Percentiles rank a stretch among this genome's conserved stretches.
Conservation (phyloP, 2,888 invertebrate species). For the Nephrotoma guestfalica region DNA sequence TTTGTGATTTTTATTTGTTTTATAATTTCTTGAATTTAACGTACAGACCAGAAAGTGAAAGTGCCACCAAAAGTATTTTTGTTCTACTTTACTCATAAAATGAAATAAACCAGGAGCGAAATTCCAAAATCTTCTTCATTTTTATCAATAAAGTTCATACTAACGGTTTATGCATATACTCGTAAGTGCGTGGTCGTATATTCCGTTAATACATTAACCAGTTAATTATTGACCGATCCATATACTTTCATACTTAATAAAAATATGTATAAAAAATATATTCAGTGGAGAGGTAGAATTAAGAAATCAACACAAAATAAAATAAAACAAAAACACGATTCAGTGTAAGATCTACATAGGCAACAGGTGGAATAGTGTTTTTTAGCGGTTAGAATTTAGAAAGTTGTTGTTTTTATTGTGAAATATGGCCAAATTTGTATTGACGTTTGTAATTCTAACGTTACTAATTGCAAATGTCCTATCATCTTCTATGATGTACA, state of each 20-base stretch:
- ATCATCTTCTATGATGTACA: slow-evolving; percentile 33
- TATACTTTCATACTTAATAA: not conserved
- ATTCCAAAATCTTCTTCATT: not conserved
- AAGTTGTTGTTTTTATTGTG: not conserved
- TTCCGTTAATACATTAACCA: not conserved
- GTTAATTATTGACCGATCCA: not conserved
- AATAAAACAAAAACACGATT: not conserved
- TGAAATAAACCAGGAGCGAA: not conserved
- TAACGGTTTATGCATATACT: not conserved
- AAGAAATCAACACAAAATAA: not conserved
- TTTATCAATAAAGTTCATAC: not conserved
- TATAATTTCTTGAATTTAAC: no score
- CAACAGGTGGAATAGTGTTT: not conserved
- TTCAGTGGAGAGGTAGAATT: not conserved
- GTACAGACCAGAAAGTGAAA: not conserved
- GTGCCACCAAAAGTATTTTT: not conserved
- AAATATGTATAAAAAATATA: not conserved
- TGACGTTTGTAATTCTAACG: not conserved
- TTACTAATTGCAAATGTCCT: slow-evolving; percentile 12
- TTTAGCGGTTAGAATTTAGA: not conserved
- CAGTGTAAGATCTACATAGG: not conserved
- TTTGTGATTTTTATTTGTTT: not conserved
- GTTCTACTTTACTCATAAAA: not conserved
- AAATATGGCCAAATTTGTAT: not conserved
- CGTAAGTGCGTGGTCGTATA: not conserved